Evolutionary conservation across 1,140 invertebrate genomes (phyloP).

Genomic region (Ditylenchus dipsaci): DNA sequence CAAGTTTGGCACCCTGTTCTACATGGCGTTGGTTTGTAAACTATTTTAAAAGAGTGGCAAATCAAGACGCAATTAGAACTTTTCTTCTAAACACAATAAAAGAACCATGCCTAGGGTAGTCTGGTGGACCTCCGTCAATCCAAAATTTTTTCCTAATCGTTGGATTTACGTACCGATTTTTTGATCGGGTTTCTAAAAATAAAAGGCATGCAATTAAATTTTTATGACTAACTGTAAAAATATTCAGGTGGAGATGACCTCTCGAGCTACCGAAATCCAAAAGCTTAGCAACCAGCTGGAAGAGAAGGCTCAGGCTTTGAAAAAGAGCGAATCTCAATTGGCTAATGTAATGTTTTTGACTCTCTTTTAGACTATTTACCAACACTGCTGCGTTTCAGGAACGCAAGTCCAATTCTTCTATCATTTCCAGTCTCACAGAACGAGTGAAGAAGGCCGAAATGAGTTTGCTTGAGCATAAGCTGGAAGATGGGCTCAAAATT

Average conservation of each 20-base stretch:
- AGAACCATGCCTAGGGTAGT: too few relatives aligned
- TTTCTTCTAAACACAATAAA: too few relatives aligned
- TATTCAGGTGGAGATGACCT: slow-evolving; percentile 25
- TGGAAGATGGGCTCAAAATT: slow-evolving; percentile 39
- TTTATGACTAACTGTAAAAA: too few relatives aligned
- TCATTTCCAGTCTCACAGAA: slow-evolving; percentile 23
- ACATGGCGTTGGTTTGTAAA: too few relatives aligned
- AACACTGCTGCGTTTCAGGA: slow-evolving; percentile 15
- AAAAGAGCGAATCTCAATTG: slow-evolving; percentile 37
- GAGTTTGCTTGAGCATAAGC: slow-evolving; percentile 32
- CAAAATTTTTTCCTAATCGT: too few relatives aligned
- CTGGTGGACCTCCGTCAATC: too few relatives aligned
- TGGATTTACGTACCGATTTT: too few relatives aligned
- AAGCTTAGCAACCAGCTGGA: slow-evolving; percentile 37
- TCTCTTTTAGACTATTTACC: neutral
- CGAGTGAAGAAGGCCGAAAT: slow-evolving; percentile 38
- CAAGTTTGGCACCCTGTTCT: too few relatives aligned
- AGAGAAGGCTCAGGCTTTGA: slow-evolving; percentile 41
- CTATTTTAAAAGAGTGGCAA: too few relatives aligned
- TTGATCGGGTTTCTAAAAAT: too few relatives aligned
- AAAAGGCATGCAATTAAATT: too few relatives aligned
- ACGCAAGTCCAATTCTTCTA: slow-evolving; percentile 28
- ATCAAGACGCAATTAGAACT: too few relatives aligned
- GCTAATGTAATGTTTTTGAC: slow-evolving; percentile 35
- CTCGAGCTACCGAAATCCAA: slow-evolving; percentile 22